Conservation (phyloP, 1,140 invertebrate species). For the Callitettix versicolor region DNA sequence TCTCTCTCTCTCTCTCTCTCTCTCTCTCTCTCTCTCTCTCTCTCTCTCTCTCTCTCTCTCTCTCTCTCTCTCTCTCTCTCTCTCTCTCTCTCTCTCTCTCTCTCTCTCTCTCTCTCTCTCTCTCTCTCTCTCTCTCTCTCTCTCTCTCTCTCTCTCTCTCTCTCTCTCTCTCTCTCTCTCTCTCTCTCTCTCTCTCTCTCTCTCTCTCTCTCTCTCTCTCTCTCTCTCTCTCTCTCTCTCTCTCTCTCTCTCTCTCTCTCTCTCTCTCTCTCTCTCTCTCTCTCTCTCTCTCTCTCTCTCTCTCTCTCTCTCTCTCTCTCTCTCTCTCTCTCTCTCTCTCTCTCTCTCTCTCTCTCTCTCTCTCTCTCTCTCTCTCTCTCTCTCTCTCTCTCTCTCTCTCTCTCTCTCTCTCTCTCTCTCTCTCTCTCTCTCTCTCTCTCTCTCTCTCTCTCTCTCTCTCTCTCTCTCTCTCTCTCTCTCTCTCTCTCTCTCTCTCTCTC, state of each 20-base stretch:
- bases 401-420: neutral
- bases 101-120: no score
- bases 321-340: neutral
- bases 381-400: neutral
- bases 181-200: slow-evolving; percentile 7
- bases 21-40: no score
- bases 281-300: slow-evolving; percentile 7
- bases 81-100: no score
- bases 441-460: slow-evolving; percentile 18
- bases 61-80: no score
- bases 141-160: slow-evolving; percentile 5
- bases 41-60: no score
- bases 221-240: slow-evolving; percentile 7
- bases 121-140: no score
- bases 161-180: slow-evolving; percentile 7
- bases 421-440: neutral
- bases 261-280: slow-evolving; percentile 7
- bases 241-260: slow-evolving; percentile 7
- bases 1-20: no score
- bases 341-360: neutral
- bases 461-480: slow-evolving; percentile 7
- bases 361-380: neutral
- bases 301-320: neutral
- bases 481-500: slow-evolving; percentile 7
- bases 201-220: slow-evolving; percentile 7